Base-by-base conservation (phyloP, 30 jellyfish, hydroid and myxozoan genomes). In the Phacellophora camtschatica region DNA sequence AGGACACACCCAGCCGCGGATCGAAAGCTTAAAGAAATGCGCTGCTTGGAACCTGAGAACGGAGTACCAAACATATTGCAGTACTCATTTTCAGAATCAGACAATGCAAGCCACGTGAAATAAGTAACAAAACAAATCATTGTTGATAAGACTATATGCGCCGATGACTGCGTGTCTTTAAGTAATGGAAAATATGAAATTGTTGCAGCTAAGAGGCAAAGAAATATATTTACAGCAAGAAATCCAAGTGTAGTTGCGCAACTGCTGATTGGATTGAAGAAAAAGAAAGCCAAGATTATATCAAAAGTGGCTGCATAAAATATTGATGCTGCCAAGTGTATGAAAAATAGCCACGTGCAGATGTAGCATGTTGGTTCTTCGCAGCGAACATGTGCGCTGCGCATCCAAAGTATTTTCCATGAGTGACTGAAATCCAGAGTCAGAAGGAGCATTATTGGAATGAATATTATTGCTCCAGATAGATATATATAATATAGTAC, bases 51-150 rank as follows among this genome's bases (percentile, higher is more conserved):
- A 10, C 99, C 99, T 22, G 95, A 80, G 42, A 94, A 94, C 27
- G 95, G 95, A 4, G 99, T 94, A 16, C 96, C 99, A 50, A 28
- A 70, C 92, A 94, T 70, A 54, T 94, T 94, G 58, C 99, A 94
- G 71, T 49, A 23, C 59, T 82, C 96, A 58, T 94, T 94, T 64
- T 94, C 99, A 0, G 97, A 86, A 55, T 94, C 99, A 9, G 97
- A 84, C 30, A 94, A 39, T 23, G 99, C 99, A 6, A 94, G 71
- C 99, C 99, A 94, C 34, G 99, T 77, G 54, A 73, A 25, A 41
- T 58, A 88, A n/a, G 62, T 74, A 45, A 82, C 96, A 67, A 39
- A 71, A 63, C 77, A 82, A 13, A 71, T 39, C 71, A 94, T 37
- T 33, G 95, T 57, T 5, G 97, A 86, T 16, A 88, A 41, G 16